These are phyloP conservation scores for Crax fasciolata DNA, from an alignment of 2,797 vertebrate species.

Conservation along the genomic window DNA sequence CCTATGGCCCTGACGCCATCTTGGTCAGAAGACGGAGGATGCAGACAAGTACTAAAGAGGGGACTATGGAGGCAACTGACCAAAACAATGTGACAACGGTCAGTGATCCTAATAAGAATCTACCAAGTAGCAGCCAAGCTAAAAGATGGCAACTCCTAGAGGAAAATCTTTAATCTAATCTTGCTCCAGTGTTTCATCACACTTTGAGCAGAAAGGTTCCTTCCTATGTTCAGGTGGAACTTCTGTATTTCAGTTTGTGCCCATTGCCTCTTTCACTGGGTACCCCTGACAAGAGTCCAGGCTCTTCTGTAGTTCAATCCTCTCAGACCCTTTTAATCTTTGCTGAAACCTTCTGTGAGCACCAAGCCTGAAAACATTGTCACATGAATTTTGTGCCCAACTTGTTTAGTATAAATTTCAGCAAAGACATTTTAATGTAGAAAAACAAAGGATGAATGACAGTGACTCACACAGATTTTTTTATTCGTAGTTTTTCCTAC, in stretches of 20 bases:
- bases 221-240: neutral
- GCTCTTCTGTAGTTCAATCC: neutral
- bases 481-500: neutral
- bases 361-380: neutral
- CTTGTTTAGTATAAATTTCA: neutral
- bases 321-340: neutral
- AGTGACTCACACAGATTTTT: neutral
- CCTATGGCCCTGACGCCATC: neutral
- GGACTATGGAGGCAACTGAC: neutral
- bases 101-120: neutral
- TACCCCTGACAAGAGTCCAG: neutral
- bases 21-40: neutral
- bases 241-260: neutral
- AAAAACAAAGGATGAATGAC: neutral
- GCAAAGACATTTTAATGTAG: neutral
- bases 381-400: neutral
- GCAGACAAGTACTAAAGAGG: neutral
- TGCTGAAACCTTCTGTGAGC: neutral
- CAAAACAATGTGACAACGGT: neutral
- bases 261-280: neutral
- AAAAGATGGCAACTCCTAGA: neutral
- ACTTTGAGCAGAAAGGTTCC: neutral
- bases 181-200: neutral
- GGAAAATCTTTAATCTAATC: neutral
- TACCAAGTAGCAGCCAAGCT: neutral